Evolutionary conservation across 37 sponge, comb jelly and placozoan genomes (phyloP).

Genomic region (Sycon ciliatum): DNA sequence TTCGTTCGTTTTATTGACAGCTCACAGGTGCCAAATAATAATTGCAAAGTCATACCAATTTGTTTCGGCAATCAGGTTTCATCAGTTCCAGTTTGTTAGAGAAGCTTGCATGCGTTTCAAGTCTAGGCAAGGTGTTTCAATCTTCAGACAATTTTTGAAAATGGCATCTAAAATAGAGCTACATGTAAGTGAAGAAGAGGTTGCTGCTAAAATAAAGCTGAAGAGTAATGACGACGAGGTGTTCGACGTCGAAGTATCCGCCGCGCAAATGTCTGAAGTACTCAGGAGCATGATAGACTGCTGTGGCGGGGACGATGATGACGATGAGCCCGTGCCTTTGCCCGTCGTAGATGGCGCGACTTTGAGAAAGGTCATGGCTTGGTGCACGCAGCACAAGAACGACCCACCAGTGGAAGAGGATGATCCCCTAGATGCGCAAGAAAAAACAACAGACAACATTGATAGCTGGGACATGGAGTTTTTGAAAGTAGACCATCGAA

Average conservation of each 20-base stretch:
- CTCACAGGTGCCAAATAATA: no score
- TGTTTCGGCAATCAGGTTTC: no score
- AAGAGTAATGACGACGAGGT: slow-evolving; percentile 93
- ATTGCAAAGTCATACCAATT: no score
- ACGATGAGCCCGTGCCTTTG: slow-evolving; percentile 93
- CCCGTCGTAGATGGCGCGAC: slow-evolving; percentile 91
- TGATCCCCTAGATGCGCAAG: slow-evolving; percentile 94
- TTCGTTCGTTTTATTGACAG: no score
- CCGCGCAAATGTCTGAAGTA: slow-evolving; percentile 86
- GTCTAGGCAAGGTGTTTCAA: no score
- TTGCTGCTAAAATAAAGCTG: slow-evolving; percentile 83
- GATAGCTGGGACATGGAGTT: slow-evolving; percentile 99
- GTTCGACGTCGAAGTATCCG: slow-evolving; percentile 83
- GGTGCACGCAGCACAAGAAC: slow-evolving; percentile 80
- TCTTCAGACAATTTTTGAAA: no score
- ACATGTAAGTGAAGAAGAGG: no score
- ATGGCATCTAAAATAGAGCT: no score
- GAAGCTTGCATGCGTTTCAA: no score
- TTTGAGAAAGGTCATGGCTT: slow-evolving; percentile 85
- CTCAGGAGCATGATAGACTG: slow-evolving; percentile 98
- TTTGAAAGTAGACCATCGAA: slow-evolving; percentile 97
- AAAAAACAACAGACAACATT: slow-evolving; percentile 96
- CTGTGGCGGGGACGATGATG: slow-evolving; percentile 80
- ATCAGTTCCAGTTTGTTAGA: no score
- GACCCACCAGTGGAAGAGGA: slow-evolving; percentile 90